phyloP scores from a whole-genome alignment of 2,888 invertebrate species.

The Phania funesta region DNA sequence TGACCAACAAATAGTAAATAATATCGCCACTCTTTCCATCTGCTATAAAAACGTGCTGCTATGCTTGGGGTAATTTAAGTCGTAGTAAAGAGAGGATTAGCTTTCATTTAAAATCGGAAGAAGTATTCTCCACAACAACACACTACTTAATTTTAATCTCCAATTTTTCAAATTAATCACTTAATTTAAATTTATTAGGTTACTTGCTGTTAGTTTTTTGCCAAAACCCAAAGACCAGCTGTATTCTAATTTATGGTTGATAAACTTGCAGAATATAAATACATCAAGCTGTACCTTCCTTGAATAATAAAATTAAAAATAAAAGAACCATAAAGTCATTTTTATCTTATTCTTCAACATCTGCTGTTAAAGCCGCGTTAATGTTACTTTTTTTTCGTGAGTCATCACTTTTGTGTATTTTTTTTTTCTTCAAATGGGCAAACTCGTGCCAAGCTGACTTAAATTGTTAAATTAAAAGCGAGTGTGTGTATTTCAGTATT shows the following conservation, averaged over 20 bases:
- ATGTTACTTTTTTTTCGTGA: not conserved
- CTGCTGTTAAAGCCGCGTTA: constrained; percentile 9
- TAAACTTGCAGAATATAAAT: not conserved
- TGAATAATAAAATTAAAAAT: not conserved
- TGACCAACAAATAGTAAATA: too few species aligned
- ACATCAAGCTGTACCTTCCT: not conserved
- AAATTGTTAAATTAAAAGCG: not conserved
- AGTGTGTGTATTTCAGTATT: not conserved
- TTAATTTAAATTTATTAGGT: too few species aligned
- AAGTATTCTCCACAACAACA: too few species aligned
- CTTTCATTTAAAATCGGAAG: too few species aligned
- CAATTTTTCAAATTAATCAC: too few species aligned
- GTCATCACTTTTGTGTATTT: constrained; percentile 23
- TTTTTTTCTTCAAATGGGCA: constrained; percentile 25
- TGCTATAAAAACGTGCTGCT: too few species aligned
- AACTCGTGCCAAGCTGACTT: constrained; percentile 54
- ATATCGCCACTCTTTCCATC: too few species aligned
- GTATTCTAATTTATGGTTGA: not conserved
- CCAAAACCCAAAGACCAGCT: not conserved
- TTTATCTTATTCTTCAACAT: not conserved
- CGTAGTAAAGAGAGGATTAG: too few species aligned
- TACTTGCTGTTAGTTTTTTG: not conserved
- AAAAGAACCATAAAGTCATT: not conserved
- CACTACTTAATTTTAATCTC: too few species aligned
- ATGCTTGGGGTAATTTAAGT: too few species aligned